Conservation (phyloP, 1,140 invertebrate species). For the Pogonus chalceus region DNA sequence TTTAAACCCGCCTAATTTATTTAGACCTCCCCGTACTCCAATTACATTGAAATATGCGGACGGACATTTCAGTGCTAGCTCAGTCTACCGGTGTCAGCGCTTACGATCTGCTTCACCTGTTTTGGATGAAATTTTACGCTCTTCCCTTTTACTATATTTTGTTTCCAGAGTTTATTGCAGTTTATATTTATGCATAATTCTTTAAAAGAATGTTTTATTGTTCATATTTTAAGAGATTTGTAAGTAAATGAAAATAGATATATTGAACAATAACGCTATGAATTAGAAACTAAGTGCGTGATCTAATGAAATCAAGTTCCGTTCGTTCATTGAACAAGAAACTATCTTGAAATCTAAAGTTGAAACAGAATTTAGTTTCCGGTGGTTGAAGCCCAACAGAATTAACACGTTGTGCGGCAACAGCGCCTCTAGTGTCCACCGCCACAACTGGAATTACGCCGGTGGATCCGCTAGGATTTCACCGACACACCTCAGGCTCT, state of each 20-base stretch:
- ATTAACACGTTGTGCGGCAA: constrained; percentile 4
- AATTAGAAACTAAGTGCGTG: too few species aligned
- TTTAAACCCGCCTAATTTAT: constrained; percentile 3
- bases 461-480: not conserved
- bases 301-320: too few species aligned
- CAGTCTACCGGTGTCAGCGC: not conserved
- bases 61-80: not conserved
- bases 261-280: too few species aligned
- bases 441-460: not conserved
- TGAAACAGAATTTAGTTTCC: too few species aligned
- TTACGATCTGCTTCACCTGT: not conserved
- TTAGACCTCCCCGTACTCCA: not conserved
- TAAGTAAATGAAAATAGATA: too few species aligned
- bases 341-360: too few species aligned
- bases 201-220: too few species aligned
- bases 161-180: not conserved
- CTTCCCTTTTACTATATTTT: not conserved
- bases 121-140: too few species aligned
- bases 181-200: too few species aligned
- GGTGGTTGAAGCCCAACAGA: too few species aligned
- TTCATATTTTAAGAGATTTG: too few species aligned
- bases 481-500: not conserved
- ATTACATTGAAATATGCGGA: constrained; percentile 5
- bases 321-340: too few species aligned
- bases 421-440: not conserved